Base-by-base conservation (phyloP, 92 coral and sea anemone genomes). In the Palythoa grandiflora region DNA sequence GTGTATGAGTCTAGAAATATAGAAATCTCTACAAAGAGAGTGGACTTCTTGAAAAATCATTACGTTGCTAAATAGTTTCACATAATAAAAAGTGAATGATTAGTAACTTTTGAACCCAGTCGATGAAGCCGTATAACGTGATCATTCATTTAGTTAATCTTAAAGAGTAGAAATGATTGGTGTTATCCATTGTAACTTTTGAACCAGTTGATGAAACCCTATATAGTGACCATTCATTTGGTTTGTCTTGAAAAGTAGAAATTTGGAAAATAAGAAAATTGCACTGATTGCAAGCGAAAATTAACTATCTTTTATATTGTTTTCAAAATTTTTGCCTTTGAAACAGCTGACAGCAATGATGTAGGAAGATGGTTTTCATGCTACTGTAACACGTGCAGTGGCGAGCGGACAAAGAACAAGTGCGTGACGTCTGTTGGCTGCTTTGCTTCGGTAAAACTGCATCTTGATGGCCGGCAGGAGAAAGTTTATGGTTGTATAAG, bases 401-500 rank as follows among this genome's bases (percentile, higher is more conserved):
- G 72, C 47, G 74, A 40, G 13, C 66, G 72, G 28, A 77, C 83
- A 12, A 77, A 73, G 35, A 74, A 81, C n/a, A 89, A 87, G 37
- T 91, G 94, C 17, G 76, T 79, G 54, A 85, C 92, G 54, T 65
- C 65, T 0, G 73, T 71, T 12, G 92, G 90, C 28, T 91, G 94
- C 72, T 89, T 75, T 48, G 87, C 90, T 14, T 88, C 84, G 16
- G 92, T 71, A 4, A 68, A 28, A 47, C 57, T 78, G 36, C 84
- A 87, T 61, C 10, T 50, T 21, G 92, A 91, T 54, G 92, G 91
- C 3, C 11, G n/a, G 10, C 87, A 60, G 47, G 68, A 87, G 48
- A 55, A 54, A 53, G 76, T 17, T 12, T 89, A 89, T 53, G 94
- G 94, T 81, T 92, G 94, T 66, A 19, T 89, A 2, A 85, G 57